A percentile compares a stretch with the other conserved stretches of the same genome.
Evolutionary conservation across 2,797 vertebrate species (phyloP).

Genomic region (Phataginus tetradactyla): DNA sequence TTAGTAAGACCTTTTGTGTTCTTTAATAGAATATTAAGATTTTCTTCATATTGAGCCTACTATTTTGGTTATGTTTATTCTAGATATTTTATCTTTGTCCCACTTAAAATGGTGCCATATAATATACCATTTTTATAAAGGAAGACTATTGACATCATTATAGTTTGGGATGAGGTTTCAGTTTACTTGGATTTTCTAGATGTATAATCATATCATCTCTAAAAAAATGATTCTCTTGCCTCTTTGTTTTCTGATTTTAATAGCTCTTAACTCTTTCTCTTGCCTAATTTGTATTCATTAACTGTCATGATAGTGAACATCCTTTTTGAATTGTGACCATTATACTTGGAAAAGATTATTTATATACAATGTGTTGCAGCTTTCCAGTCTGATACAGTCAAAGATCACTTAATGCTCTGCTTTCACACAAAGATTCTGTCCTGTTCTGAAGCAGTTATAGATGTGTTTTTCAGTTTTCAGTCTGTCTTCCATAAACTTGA

Average conservation of each 20-base stretch:
- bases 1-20: background rate
- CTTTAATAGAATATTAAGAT: background rate
- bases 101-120: background rate
- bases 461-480: background rate
- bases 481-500: conserved; percentile 21
- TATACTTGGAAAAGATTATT: background rate
- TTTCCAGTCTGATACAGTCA: background rate
- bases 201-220: background rate
- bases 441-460: background rate
- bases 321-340: background rate
- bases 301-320: background rate
- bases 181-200: conserved; percentile 2
- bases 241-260: background rate
- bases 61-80: conserved; percentile 9
- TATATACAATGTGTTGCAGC: background rate
- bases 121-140: background rate
- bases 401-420: background rate
- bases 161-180: background rate
- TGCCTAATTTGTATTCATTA: background rate
- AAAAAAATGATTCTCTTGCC: background rate
- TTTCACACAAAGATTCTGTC: background rate
- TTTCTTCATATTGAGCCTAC: background rate
- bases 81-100: background rate
- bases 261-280: background rate
- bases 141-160: background rate